Evolutionary conservation across 2,888 invertebrate species (phyloP), one percentile per base, ranked within the genome.

Genomic region (Xestoiulus laeticollis): DNA sequence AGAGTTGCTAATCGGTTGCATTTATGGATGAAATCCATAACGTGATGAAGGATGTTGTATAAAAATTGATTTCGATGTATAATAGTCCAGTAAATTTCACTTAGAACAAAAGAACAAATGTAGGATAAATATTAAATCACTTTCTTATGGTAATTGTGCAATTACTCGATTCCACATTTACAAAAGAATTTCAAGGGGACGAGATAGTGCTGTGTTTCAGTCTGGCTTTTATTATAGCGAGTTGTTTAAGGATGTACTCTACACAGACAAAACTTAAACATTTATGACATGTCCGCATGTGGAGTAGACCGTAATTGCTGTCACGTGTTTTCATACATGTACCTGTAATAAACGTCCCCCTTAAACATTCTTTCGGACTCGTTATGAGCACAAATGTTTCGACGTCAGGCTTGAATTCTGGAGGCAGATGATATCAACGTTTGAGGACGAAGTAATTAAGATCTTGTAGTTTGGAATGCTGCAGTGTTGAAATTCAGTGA

Each of bases 231-330:
- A 53, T 53, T 53, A 19, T 16, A 5, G 19, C 16, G 19, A 53
- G 53, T 19, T 53, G 53, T 53, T 19, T 4, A 16, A 19, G 4
- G 53, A 53, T 4, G 4, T 53, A 16, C 53, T 16, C 19, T 4
- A 19, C 14, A 48, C 4, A 30, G 78, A 26, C 30, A 30, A 26
- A 78, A 30, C 78, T 78, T 30, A 78, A 78, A 78, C 78, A 78
- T 78, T 78, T 78, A 78, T 78, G 78, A 78, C 78, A 78, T 78
- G 78, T 78, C 78, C 78, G 78, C 78, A 12, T 30, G 78, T 78
- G 78, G 78, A 78, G 78, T 14, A 30, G 78, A 22, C 22, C 30
- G 78, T 78, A 78, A 78, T 78, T 78, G 78, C 30, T 14, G 78
- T 78, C 78, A 78, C 78, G 78, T 78, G 78, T 14, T 30, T n/a